These are phyloP conservation scores for Acrocyrtus sp. DNA, from an alignment of 2,888 invertebrate species.

Conservation along the genomic window DNA sequence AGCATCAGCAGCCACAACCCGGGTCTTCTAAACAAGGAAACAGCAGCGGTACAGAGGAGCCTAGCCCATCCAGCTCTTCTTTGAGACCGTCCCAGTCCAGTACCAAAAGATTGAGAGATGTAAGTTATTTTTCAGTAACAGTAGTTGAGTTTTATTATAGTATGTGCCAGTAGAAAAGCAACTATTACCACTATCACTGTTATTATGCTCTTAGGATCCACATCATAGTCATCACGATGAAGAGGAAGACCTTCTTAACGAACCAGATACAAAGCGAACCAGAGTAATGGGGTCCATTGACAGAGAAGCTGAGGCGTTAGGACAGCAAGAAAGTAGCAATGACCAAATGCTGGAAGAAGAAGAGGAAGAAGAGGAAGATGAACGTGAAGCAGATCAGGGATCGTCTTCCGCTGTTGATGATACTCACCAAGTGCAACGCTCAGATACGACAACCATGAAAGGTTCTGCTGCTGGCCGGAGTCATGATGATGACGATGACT, in stretches of 20 bases:
- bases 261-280: slow-evolving; percentile 58
- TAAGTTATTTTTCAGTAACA: slow-evolving; percentile 16
- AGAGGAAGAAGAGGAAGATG: slow-evolving; percentile 55
- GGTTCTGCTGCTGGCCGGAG: slow-evolving; percentile 20
- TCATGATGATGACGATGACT: slow-evolving; percentile 57
- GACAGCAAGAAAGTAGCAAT: slow-evolving; percentile 59
- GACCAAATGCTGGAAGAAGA: slow-evolving; percentile 50
- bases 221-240: slow-evolving; percentile 43
- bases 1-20: slow-evolving; percentile 36
- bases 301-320: slow-evolving; percentile 60
- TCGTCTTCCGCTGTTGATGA: slow-evolving; percentile 51
- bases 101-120: slow-evolving; percentile 45
- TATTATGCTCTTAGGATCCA: slow-evolving; percentile 24
- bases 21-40: slow-evolving; percentile 66
- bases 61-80: slow-evolving; percentile 74
- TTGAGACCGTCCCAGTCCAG: slow-evolving; percentile 63
- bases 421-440: slow-evolving; percentile 55
- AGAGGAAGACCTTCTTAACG: slow-evolving; percentile 46
- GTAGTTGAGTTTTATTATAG: not conserved
- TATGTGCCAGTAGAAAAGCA: too few relatives aligned
- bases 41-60: slow-evolving; percentile 62
- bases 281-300: slow-evolving; percentile 55
- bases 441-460: slow-evolving; percentile 49
- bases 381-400: slow-evolving; percentile 61
- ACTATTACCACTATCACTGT: too few relatives aligned